Evolutionary conservation across 2,113 vertebrate species (phyloP), one percentile per base, ranked within the genome.

Genomic region (Laterallus jamaicensis): DNA sequence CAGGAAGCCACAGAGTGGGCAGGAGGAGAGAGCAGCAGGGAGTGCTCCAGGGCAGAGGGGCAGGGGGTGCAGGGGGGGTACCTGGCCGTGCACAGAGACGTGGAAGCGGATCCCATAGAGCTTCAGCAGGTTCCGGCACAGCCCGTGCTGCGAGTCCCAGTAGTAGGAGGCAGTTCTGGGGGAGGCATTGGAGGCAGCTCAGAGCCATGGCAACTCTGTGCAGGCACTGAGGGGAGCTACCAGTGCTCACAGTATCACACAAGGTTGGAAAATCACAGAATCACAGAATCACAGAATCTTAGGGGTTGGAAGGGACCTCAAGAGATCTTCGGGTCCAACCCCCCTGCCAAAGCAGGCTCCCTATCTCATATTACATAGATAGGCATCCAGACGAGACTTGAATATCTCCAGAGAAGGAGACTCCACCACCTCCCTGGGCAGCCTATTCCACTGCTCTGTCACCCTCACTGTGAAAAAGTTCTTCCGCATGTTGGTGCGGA

Each of bases 161-260:
- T 97, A 98, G 90, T 98, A 97, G 50, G 93, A 96, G 59, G 98
- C 98, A 15, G 97, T 98, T 95, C 98, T 98, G 82, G 1, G 7
- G 74, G 64, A 93, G 68, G 84, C 40, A 76, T 0, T 2, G 11
- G 81, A 35, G 1, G 5, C 0, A 2, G 59, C 49, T 92, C 58
- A 74, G 58, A 88, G 35, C 54, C 24, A 31, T 0, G 1, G 87
- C 49, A 68, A 25, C 50, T 59, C 63, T 7, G 5, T 0, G 0
- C 11, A 44, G 39, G 62, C 50, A 78, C n/a, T 0, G 18, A 70
- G 59, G 68, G 49, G 37, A 31, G 10, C 8, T 39, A 20, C 35
- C 68, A 24, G 29, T 3, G 24, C 18, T 40, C 40, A 40, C 40
- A 40, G 40, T 5, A 13, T 40, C 40, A 40, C 40, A 40, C 40